These are phyloP conservation scores for Troglohyphantes excavatus DNA, from an alignment of 2,888 invertebrate genomes.

Conservation along the genomic window DNA sequence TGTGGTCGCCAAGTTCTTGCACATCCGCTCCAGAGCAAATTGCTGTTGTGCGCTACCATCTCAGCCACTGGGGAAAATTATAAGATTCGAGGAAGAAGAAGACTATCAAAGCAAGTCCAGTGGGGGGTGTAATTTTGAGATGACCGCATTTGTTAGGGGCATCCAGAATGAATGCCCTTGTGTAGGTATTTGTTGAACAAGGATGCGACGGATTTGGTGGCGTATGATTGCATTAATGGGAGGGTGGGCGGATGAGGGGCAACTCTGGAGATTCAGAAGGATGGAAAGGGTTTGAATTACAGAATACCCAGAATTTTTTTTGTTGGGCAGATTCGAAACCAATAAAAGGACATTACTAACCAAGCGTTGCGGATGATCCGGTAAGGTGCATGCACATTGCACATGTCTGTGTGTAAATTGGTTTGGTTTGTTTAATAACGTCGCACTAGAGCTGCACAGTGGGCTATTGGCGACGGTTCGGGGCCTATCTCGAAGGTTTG, in stretches of 20 bases:
- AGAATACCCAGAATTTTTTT: background rate
- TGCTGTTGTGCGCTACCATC: conserved; percentile 72
- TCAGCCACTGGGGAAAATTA: conserved; percentile 67
- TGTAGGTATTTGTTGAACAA: conserved; percentile 54
- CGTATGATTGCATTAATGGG: conserved; percentile 16
- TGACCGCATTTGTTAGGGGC: conserved; percentile 52
- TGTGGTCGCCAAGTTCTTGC: conserved; percentile 51
- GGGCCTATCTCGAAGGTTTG: no score
- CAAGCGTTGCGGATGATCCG: no score
- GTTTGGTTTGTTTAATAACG: no score
- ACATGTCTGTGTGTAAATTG: no score
- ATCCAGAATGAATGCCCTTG: conserved; percentile 13
- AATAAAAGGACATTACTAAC: no score
- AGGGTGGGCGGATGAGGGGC: background rate
- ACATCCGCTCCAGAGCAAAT: conserved; percentile 51
- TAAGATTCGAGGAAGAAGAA: conserved; percentile 26
- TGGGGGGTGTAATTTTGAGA: conserved; percentile 57
- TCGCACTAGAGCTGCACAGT: no score
- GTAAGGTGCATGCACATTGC: no score
- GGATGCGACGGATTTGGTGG: conserved; percentile 29
- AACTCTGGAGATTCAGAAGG: no score
- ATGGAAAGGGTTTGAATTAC: background rate
- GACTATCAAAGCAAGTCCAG: conserved; percentile 7
- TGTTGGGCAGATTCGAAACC: no score
- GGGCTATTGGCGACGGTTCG: no score